Percentiles rank a stretch among this genome's conserved stretches.
These are phyloP conservation scores for Crocodylus rhombifer DNA, from an alignment of 2,797 vertebrate genomes.

Conservation along the genomic window DNA sequence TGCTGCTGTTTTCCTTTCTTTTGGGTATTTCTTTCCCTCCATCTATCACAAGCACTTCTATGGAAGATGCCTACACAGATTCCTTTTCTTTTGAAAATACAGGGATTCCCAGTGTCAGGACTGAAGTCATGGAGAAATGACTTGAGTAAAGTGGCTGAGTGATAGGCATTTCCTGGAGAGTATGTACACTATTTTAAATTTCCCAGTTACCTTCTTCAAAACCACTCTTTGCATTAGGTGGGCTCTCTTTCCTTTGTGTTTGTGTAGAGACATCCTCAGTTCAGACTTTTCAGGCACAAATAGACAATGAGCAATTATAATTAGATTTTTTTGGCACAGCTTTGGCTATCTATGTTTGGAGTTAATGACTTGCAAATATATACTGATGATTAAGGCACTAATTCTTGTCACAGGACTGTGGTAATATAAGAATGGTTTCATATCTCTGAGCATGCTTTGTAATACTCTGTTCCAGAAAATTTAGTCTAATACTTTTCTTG, in stretches of 20 bases:
- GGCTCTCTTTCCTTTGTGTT: neutral
- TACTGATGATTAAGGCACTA: neutral
- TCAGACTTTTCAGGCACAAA: neutral
- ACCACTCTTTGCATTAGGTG: neutral
- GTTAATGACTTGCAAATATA: neutral
- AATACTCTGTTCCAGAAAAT: neutral
- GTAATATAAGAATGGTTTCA: neutral
- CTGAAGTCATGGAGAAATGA: neutral
- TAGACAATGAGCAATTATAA: fast-evolving
- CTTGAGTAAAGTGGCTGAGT: neutral
- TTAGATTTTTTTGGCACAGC: neutral
- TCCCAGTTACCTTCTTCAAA: neutral
- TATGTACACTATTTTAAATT: neutral
- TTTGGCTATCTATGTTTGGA: neutral
- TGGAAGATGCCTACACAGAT: neutral
- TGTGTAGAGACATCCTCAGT: neutral
- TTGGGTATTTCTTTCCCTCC: neutral
- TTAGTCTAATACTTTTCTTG: neutral
- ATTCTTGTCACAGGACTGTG: neutral
- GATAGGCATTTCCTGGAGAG: neutral
- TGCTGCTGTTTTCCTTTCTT: fast-evolving
- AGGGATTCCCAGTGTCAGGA: neutral
- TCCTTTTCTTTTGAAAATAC: neutral
- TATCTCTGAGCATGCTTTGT: neutral
- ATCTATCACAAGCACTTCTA: neutral